Evolutionary conservation across 92 coral and sea anemone species (phyloP), one percentile per base, ranked within the genome.

Genomic region (Porites divaricata): DNA sequence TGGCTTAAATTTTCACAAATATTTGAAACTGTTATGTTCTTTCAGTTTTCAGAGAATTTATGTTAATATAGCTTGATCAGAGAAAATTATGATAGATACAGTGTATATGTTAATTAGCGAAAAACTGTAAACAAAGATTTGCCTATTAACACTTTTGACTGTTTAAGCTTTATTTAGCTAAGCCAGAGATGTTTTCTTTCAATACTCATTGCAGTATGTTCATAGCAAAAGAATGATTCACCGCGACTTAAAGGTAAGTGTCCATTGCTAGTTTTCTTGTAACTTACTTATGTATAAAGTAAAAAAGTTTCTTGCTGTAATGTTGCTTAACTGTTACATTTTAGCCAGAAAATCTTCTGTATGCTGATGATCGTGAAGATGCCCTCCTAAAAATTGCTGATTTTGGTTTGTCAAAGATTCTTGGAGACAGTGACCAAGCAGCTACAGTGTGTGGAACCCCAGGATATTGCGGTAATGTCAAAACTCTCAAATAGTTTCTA

Each of bases 371-470:
- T 16, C 68, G 63, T 35, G 95, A 92, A 12, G 65, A 72, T 4
- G 86, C 97, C 51, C 52, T 58, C 51, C 82, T 96, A 71, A 96
- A 96, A 83, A 90, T 96, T 78, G 98, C 99, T 1, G 99, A 96
- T 84, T 96, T 96, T 93, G 99, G 99, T 22, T 81, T 96, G 67
- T 96, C 99, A 7, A 96, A 96, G 91, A 96, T 96, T 93, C 90
- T 96, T 19, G 89, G 89, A 15, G 89, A 88, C 41, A 96, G 93
- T 77, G 86, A 59, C 13, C 79, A 81, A 22, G 93, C 98, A 15
- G 90, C 93, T 35, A 96, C 99, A 51, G 98, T 96, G 1, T 96
- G 99, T 78, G 99, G 99, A 14, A 96, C 99, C 1, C 99, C 99
- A 4, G 99, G 99, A 67, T 96, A 96, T 58, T 96, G 99, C 74